These are phyloP conservation scores for Lycodopsis pacificus DNA, from an alignment of 2,797 vertebrate genomes.

Conservation along the genomic window DNA sequence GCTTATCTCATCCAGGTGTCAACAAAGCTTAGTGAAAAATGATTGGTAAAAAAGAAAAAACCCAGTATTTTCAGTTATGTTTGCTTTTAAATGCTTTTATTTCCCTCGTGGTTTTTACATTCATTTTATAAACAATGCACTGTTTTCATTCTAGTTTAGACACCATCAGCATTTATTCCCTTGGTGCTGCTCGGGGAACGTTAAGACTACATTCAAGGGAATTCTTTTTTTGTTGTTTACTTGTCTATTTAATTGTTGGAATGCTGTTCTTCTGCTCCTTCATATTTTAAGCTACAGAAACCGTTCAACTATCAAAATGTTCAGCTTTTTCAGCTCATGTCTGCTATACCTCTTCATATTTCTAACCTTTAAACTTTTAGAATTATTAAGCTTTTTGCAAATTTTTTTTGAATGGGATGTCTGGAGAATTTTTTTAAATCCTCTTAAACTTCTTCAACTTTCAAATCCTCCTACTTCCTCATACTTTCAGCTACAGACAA, in stretches of 20 bases:
- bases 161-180: slow-evolving; percentile 60
- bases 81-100: slow-evolving; percentile 73
- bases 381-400: no score
- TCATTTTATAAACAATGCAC: slow-evolving; percentile 65
- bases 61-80: slow-evolving; percentile 53
- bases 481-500: no score
- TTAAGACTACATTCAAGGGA: slow-evolving; percentile 71
- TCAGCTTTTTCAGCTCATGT: no score
- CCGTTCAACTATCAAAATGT: no score
- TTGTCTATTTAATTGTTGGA: slow-evolving; percentile 55
- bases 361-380: no score
- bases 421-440: no score
- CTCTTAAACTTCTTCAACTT: no score
- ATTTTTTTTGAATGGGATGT: no score
- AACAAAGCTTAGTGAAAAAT: slow-evolving; percentile 42
- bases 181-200: slow-evolving; percentile 70
- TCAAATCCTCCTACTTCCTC: no score
- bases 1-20: slow-evolving; percentile 47
- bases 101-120: slow-evolving; percentile 69
- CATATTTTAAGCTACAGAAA: no score
- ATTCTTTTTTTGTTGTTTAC: slow-evolving; percentile 61
- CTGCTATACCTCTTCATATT: no score
- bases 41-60: slow-evolving; percentile 38
- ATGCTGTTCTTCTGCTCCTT: no score
- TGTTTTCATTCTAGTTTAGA: slow-evolving; percentile 60